Percentiles rank a stretch among this genome's conserved stretches.
phyloP scores from a whole-genome alignment of 92 coral and sea anemone genomes.

The Porites lobata region DNA sequence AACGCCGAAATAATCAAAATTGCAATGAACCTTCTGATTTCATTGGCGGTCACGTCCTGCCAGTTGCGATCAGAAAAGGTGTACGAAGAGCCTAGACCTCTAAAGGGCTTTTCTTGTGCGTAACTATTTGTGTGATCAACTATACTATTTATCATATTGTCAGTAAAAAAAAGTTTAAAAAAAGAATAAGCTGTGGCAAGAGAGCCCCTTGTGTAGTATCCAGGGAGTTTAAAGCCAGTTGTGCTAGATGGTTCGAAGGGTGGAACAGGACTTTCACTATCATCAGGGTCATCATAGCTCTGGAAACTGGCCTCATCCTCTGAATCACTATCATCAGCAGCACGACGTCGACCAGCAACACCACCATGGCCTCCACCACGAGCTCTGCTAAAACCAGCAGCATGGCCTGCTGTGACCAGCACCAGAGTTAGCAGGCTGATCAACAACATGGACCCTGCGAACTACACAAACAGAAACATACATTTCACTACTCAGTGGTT shows the following conservation, averaged over 20 bases:
- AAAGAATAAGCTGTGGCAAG: conserved; percentile 73
- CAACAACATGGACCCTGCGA: too few relatives aligned
- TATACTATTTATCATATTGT: conserved; percentile 48
- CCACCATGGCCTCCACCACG: too few relatives aligned
- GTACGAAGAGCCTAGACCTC: conserved; percentile 40
- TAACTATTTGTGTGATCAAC: conserved; percentile 66
- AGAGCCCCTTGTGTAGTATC: conserved; percentile 29
- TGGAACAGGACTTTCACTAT: neutral
- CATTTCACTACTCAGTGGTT: too few relatives aligned
- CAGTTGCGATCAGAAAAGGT: conserved; percentile 66
- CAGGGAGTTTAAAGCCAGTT: conserved; percentile 63
- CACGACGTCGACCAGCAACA: too few relatives aligned
- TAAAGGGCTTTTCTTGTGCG: conserved; percentile 43
- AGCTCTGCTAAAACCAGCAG: too few relatives aligned
- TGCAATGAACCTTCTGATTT: too few relatives aligned
- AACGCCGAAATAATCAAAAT: too few relatives aligned
- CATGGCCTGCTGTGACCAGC: too few relatives aligned
- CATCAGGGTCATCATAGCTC: conserved; percentile 29
- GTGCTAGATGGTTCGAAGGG: conserved; percentile 64
- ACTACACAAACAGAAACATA: too few relatives aligned
- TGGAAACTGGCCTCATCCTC: too few relatives aligned
- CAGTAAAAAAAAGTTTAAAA: conserved; percentile 66
- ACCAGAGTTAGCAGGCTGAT: too few relatives aligned
- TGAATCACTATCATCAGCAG: too few relatives aligned
- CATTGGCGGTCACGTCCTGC: conserved; percentile 1